These are phyloP conservation scores for Prunella himalayana DNA, from an alignment of 2,113 vertebrate genomes.

Conservation along the genomic window DNA sequence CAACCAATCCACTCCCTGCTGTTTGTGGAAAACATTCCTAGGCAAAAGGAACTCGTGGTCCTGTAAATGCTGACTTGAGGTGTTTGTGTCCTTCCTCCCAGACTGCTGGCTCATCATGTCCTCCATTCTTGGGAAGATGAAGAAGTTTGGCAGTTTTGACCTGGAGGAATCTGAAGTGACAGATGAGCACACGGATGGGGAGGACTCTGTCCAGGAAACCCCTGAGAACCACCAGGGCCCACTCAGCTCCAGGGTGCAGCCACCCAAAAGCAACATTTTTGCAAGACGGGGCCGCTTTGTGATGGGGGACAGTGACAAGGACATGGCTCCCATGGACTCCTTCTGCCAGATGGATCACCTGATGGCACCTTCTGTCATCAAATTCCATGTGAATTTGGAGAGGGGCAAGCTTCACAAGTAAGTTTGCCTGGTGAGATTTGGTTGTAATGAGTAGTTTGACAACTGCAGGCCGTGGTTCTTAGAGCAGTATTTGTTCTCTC, in stretches of 20 bases:
- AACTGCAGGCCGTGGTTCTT: background rate
- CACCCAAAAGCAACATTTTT: slow-evolving; percentile 67
- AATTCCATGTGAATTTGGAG: slow-evolving; percentile 75
- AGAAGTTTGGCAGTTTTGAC: slow-evolving; percentile 74
- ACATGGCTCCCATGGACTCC: slow-evolving; percentile 83
- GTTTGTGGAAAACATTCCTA: background rate
- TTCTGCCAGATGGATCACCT: slow-evolving; percentile 80
- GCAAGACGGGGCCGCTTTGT: slow-evolving; percentile 62
- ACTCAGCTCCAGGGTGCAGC: background rate
- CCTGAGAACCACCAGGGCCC: slow-evolving; percentile 65
- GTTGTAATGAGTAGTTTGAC: background rate
- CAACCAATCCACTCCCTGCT: background rate
- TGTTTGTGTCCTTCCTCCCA: slow-evolving; percentile 10
- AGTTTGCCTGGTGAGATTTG: slow-evolving; percentile 1
- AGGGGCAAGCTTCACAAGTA: slow-evolving; percentile 70
- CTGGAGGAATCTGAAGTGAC: slow-evolving; percentile 56
- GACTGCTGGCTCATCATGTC: slow-evolving; percentile 36
- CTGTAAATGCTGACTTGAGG: background rate
- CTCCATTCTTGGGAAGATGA: slow-evolving; percentile 75
- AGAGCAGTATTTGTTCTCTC: background rate
- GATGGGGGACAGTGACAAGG: slow-evolving; percentile 58
- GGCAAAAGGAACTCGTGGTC: background rate
- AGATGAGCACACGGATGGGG: slow-evolving; percentile 57
- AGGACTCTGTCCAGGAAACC: slow-evolving; percentile 66
- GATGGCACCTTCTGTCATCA: slow-evolving; percentile 60